Evolutionary conservation across 2,888 invertebrate genomes (phyloP).

Genomic region (Rotaria macrura): DNA sequence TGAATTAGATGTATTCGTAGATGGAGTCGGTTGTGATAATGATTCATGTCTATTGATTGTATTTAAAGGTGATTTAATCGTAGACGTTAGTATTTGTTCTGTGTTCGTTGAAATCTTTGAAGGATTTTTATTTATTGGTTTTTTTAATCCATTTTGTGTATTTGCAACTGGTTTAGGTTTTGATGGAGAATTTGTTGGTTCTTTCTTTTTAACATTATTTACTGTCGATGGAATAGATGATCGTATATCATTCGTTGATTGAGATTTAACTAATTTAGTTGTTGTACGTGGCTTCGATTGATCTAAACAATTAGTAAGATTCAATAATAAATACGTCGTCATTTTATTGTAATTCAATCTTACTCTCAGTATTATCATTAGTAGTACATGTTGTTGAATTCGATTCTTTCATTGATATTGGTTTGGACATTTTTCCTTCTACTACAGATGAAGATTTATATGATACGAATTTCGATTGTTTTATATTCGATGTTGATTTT

Average conservation of each 20-base stretch:
- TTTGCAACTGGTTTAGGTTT: not conserved
- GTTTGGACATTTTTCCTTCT: not conserved
- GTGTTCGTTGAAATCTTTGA: not conserved
- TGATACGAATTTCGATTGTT: not conserved
- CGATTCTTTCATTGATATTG: not conserved
- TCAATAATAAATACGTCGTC: not conserved
- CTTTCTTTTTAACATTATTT: not conserved
- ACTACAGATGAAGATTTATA: not conserved
- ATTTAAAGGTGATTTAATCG: not conserved
- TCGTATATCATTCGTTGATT: not conserved
- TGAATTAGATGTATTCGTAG: not conserved
- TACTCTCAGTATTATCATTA: not conserved
- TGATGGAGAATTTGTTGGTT: not conserved
- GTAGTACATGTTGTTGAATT: not conserved
- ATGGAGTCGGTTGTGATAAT: not conserved
- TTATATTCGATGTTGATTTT: not conserved
- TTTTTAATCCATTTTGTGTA: not conserved
- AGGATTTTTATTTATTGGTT: not conserved
- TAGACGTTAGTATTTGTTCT: not conserved
- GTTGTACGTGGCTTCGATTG: not conserved
- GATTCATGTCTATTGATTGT: not conserved
- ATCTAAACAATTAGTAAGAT: not conserved
- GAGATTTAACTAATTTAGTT: not conserved
- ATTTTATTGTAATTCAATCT: not conserved
- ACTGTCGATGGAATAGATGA: not conserved